Base-by-base conservation (phyloP, 2,113 vertebrate genomes). In the Proterorhinus semilunaris region DNA sequence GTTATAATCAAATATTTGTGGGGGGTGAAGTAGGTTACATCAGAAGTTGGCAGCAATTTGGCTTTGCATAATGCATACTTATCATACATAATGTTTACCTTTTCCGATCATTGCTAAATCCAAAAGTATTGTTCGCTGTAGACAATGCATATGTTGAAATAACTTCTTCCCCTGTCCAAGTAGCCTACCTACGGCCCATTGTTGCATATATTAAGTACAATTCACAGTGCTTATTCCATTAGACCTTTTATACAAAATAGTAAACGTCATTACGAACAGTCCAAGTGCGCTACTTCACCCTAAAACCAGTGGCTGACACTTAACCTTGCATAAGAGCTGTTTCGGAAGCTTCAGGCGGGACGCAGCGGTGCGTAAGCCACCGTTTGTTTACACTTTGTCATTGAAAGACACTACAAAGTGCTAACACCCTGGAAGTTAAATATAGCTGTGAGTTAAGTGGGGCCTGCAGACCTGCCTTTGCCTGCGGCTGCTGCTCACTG, bases 401-500 rank as follows among this genome's bases (percentile, higher is more conserved):
- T 69, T 3, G 5, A 10, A 6, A 62, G 44, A 76, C 59, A 36
- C 59, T 21, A 10, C n/a, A 71, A 8, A 50, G 74, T 16, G 11
- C 62, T 65, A 42, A 64, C 44, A 66, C 59, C 16, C 36, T 46
- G 12, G 27, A 9, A 59, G 51, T 52, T 42, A 62, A 51, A 66
- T 16, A 48, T 7, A 61, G 50, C 66, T 67, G 9, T 13, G 9
- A 65, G 70, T 55, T 51, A 65, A 55, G n/a, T 50, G 6, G 48
- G 47, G 58, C 57, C 15, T 69, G 36, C 44, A 65, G 73, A 58
- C 68, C 57, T 66, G 69, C 36, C 52, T 52, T 76, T 27, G 15
- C 51, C 43, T 54, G 59, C 63, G 45, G 62, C 48, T 46, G 44
- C 53, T 53, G 47, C 52, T 8, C 13, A 0, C 45, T 50, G 57